Conservation (phyloP, 1,140 invertebrate species). For the Papilio helenus region DNA sequence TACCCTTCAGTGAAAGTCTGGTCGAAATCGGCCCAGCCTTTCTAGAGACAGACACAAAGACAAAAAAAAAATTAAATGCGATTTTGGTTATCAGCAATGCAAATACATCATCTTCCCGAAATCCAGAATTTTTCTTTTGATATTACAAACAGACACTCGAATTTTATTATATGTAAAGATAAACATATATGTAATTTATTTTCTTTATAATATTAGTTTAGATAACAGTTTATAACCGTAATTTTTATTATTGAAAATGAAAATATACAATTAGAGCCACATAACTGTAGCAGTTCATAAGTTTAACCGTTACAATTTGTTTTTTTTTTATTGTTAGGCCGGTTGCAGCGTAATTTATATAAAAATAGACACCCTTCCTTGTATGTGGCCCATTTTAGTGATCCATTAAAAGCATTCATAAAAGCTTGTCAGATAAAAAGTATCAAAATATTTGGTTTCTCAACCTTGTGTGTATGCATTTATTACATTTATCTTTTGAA, state of each 20-base stretch:
- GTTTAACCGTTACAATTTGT: background rate
- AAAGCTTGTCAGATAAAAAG: constrained; percentile 5
- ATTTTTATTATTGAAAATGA: background rate
- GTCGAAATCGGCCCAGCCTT: too few relatives aligned
- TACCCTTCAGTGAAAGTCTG: too few relatives aligned
- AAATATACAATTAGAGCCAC: background rate
- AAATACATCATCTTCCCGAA: too few relatives aligned
- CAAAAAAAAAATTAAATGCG: too few relatives aligned
- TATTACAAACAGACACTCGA: too few relatives aligned
- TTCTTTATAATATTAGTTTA: background rate
- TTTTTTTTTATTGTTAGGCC: background rate
- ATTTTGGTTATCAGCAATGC: too few relatives aligned
- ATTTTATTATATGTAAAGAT: too few relatives aligned
- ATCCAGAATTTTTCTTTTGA: too few relatives aligned
- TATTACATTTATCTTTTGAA: background rate
- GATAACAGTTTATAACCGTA: background rate
- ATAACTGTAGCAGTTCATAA: background rate
- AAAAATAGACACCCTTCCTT: constrained; percentile 14
- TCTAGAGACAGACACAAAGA: too few relatives aligned
- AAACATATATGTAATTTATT: too few relatives aligned
- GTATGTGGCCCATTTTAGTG: constrained; percentile 16
- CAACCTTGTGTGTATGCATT: background rate
- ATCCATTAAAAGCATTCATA: constrained; percentile 1
- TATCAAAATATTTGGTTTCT: constrained; percentile 4
- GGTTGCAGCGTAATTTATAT: constrained; percentile 8